phyloP scores from a whole-genome alignment of 2,888 invertebrate genomes.

The Drosophila buzzatii region DNA sequence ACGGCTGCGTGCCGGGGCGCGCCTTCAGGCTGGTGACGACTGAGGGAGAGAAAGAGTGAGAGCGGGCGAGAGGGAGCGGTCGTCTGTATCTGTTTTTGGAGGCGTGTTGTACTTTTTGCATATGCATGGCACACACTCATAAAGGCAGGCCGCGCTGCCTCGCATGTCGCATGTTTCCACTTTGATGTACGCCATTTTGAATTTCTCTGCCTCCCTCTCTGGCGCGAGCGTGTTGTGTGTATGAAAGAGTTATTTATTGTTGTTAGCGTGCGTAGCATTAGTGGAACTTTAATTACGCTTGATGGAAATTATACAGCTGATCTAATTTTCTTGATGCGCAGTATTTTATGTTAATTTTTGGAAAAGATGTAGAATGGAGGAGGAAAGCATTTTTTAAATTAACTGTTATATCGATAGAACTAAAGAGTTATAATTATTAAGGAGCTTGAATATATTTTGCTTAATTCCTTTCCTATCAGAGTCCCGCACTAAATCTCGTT shows the following conservation, averaged over 20 bases:
- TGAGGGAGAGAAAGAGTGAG: neutral
- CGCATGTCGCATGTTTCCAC: constrained; percentile 68
- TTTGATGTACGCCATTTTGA: constrained; percentile 76
- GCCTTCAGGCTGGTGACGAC: constrained; percentile 24
- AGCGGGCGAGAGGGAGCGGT: neutral
- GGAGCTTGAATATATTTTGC: neutral
- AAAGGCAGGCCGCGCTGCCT: constrained; percentile 52
- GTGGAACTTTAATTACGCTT: constrained; percentile 45
- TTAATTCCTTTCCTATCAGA: too few species aligned
- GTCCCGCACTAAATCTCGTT: neutral
- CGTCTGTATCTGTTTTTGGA: constrained; percentile 14
- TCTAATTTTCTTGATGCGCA: constrained; percentile 36
- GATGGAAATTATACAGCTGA: constrained; percentile 49
- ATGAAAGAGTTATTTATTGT: constrained; percentile 59
- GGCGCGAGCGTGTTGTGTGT: constrained; percentile 9
- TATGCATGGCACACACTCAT: constrained; percentile 59
- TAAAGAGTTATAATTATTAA: neutral
- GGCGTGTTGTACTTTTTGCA: constrained; percentile 60
- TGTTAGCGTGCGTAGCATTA: constrained; percentile 39
- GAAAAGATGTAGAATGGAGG: neutral
- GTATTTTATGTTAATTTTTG: constrained; percentile 2
- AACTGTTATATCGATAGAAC: neutral
- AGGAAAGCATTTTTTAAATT: neutral
- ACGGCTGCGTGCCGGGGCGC: constrained; percentile 70
- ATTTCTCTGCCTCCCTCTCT: constrained; percentile 32